Evolutionary conservation across 2,113 vertebrate genomes (phyloP), one percentile per base, ranked within the genome.

Genomic region (Craseonycteris thonglongyai): DNA sequence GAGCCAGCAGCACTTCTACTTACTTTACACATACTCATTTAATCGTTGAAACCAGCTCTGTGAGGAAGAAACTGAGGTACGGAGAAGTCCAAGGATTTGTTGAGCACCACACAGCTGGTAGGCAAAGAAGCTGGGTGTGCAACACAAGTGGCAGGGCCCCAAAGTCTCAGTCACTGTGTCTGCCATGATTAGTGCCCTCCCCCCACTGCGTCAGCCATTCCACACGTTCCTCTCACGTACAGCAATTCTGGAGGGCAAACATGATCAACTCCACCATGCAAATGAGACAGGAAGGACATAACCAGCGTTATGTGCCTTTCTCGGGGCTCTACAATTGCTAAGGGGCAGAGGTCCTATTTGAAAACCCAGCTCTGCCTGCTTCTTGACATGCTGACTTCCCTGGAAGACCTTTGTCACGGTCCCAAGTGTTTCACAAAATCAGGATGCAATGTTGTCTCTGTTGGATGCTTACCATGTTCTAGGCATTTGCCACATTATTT

Each of bases 1-100:
- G 51, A 78, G 63, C 79, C 45, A 49, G 26, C 49, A 40, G 58
- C 38, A 45, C 47, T 93, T 79, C 0, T 3, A 80, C 79, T 38
- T 51, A 35, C 24, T 79, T 95, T 65, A 33, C 54, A 61, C n/a
- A 18, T 45, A 79, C 68, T 90, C 33, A 74, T 94, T 81, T 88
- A 85, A 92, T 87, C 38, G 66, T 90, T 54, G 76, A 59, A 51
- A 88, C 24, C 42, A 35, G 49, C 49, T 38, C 24, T 76, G 40
- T 58, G 45, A 45, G 58, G 21, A 88, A 91, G 91, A 95, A 94
- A 85, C 54, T 6, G 18, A 94, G 54, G 33, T 68, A 78, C 78
- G 79, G 76, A 92, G 80, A 93, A 90, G 30, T 91, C 51, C 63
- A 93, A 54, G 90, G 71, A 63, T 74, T 76, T 90, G 54, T 56